These are phyloP conservation scores for Mungos mungo DNA, from an alignment of 2,113 vertebrate genomes.

Conservation along the genomic window DNA sequence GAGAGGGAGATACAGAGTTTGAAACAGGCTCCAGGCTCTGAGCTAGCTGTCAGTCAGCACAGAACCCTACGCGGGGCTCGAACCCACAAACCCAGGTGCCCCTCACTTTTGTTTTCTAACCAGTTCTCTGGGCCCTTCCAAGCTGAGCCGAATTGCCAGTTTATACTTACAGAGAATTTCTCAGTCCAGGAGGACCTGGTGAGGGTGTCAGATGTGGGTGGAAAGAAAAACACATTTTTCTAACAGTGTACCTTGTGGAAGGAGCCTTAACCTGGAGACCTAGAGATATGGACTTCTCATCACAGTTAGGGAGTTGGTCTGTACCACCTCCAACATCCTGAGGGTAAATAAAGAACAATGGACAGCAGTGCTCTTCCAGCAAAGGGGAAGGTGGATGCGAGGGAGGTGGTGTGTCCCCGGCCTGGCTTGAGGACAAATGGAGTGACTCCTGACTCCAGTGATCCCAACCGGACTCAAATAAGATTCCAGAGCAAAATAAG, in stretches of 20 bases:
- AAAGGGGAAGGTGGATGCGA: background rate
- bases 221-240: background rate
- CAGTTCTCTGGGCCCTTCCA: background rate
- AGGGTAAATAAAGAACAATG: background rate
- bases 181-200: background rate
- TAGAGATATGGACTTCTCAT: background rate
- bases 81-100: too few species aligned
- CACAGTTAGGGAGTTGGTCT: background rate
- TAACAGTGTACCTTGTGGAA: background rate
- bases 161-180: background rate
- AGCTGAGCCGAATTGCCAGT: background rate
- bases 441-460: background rate
- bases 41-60: too few species aligned
- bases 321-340: background rate
- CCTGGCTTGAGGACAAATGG: background rate
- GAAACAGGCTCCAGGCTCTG: too few species aligned
- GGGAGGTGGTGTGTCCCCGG: background rate
- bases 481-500: background rate
- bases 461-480: too few species aligned
- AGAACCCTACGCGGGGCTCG: too few species aligned
- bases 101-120: conserved; percentile 50
- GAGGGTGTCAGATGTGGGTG: too few species aligned
- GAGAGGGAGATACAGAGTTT: too few species aligned
- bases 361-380: background rate
- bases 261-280: background rate